Percentiles rank a stretch among this genome's conserved stretches.
These are phyloP conservation scores for Antheraea assamensis DNA, from an alignment of 2,888 invertebrate species.

Conservation along the genomic window DNA sequence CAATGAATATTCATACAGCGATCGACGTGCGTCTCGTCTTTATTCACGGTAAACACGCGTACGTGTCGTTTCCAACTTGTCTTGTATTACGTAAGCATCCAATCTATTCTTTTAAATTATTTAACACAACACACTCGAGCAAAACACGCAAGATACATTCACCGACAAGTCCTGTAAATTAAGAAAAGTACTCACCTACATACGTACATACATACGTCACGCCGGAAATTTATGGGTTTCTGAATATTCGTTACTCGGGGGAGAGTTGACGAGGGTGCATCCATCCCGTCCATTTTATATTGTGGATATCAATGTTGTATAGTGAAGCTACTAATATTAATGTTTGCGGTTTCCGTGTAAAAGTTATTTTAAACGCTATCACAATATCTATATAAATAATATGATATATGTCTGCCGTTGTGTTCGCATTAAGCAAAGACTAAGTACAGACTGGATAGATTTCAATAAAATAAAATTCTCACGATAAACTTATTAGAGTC, in stretches of 20 bases:
- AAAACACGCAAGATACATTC: constrained; percentile 22
- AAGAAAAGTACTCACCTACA: constrained; percentile 26
- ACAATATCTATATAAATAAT: background rate
- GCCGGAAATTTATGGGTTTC: constrained; percentile 29
- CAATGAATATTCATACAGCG: constrained; percentile 72
- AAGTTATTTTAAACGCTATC: background rate
- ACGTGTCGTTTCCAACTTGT: constrained; percentile 65
- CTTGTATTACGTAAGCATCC: constrained; percentile 63
- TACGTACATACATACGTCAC: constrained; percentile 15
- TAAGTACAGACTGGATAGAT: too few relatives aligned
- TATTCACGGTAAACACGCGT: constrained; percentile 70
- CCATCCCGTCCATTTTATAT: constrained; percentile 24
- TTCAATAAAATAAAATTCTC: too few relatives aligned
- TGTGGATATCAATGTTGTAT: constrained; percentile 20
- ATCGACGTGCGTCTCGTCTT: constrained; percentile 65
- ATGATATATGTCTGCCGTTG: background rate
- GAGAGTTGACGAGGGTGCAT: constrained; percentile 34
- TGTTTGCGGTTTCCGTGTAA: background rate
- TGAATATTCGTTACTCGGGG: constrained; percentile 28
- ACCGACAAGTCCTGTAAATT: constrained; percentile 21
- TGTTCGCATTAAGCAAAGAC: too few relatives aligned
- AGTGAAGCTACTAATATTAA: constrained; percentile 19
- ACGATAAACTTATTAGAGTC: too few relatives aligned
- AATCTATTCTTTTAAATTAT: constrained; percentile 36
- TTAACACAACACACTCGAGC: constrained; percentile 18